phyloP scores from a whole-genome alignment of 2,113 vertebrate species.

The Dromiciops gliroides region DNA sequence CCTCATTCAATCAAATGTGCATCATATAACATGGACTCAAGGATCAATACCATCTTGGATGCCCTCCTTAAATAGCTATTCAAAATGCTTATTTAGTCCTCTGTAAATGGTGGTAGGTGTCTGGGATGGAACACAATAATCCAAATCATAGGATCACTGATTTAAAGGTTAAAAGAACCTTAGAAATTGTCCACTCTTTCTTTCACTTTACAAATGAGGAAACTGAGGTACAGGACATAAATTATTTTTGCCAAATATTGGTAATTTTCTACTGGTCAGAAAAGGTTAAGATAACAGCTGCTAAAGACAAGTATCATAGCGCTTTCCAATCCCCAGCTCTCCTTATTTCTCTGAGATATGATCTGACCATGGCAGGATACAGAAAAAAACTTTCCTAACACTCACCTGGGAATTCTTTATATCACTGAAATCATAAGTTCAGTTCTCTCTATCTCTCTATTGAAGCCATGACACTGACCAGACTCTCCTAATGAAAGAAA shows the following conservation, averaged over 20 bases:
- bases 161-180: neutral
- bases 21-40: neutral
- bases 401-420: neutral
- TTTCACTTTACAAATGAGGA: neutral
- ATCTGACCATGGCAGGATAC: neutral
- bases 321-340: neutral
- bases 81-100: neutral
- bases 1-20: neutral
- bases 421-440: neutral
- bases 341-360: neutral
- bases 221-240: neutral
- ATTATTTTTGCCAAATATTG: neutral
- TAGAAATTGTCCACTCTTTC: neutral
- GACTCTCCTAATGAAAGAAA: slow-evolving; percentile 37
- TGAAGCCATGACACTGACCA: neutral
- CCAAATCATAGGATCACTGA: neutral
- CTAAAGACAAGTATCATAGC: neutral
- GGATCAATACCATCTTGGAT: no score
- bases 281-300: neutral
- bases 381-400: neutral
- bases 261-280: neutral
- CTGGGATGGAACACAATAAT: neutral
- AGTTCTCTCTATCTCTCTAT: neutral
- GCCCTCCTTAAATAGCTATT: neutral
- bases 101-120: neutral